Conservation (phyloP, 1,140 invertebrate genomes). For the Thaumatotibia leucotreta region DNA sequence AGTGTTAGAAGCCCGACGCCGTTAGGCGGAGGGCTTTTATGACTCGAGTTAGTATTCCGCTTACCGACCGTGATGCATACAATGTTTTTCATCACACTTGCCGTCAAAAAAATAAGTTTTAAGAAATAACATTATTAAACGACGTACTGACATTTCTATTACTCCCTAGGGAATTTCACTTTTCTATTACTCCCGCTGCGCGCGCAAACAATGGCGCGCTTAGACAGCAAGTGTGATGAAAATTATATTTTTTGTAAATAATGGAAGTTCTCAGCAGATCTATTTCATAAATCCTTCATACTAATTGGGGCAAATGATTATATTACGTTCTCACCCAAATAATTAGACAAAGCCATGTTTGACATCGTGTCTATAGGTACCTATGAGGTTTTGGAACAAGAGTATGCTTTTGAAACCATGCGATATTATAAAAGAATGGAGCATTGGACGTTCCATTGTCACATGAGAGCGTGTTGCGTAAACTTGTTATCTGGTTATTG, state of each 20-base stretch:
- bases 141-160: too few species aligned
- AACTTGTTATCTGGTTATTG: background rate
- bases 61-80: too few species aligned
- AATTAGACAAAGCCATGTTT: background rate
- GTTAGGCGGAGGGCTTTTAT: too few species aligned
- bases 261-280: background rate
- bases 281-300: background rate
- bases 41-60: too few species aligned
- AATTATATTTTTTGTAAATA: background rate
- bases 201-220: too few species aligned
- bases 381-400: background rate
- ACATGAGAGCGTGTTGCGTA: background rate
- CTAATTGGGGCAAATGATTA: background rate
- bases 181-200: too few species aligned
- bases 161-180: too few species aligned
- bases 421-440: background rate
- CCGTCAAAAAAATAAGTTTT: too few species aligned
- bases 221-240: too few species aligned
- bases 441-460: background rate
- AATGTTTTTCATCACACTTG: too few species aligned
- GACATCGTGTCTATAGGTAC: background rate
- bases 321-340: background rate
- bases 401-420: background rate
- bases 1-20: too few species aligned
- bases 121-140: too few species aligned